phyloP scores from a whole-genome alignment of 2,888 invertebrate genomes.

The Lysandra bellargus region DNA sequence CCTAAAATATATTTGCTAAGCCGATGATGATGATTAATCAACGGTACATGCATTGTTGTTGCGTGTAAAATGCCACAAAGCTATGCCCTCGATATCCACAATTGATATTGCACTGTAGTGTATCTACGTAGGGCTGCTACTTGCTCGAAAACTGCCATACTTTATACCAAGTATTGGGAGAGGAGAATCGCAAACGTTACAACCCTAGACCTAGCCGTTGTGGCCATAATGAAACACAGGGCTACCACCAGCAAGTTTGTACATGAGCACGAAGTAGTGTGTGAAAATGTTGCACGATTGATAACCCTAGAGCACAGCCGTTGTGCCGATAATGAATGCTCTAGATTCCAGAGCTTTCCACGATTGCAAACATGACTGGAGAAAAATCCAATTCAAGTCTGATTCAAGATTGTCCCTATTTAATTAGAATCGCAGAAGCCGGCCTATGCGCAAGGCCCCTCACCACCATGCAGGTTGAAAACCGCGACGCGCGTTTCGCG shows the following conservation, averaged over 20 bases:
- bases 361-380: neutral
- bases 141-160: neutral
- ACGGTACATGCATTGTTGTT: constrained; percentile 19
- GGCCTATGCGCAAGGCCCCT: too few relatives aligned
- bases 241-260: neutral
- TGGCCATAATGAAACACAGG: neutral
- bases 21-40: neutral
- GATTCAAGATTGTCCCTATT: neutral
- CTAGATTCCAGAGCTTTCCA: constrained; percentile 5
- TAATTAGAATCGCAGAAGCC: neutral
- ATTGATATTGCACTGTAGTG: constrained; percentile 12
- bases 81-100: constrained; percentile 26
- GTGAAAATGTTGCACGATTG: neutral
- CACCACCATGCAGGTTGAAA: too few relatives aligned
- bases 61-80: constrained; percentile 21
- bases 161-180: neutral
- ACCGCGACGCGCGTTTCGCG: too few relatives aligned
- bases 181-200: neutral
- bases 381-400: constrained; percentile 2
- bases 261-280: neutral
- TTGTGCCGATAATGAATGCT: constrained; percentile 3
- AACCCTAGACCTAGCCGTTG: neutral
- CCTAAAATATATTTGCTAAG: neutral
- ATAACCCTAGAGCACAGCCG: neutral
- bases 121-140: neutral